Percentiles rank a stretch among this genome's conserved stretches.
phyloP scores from a whole-genome alignment of 2,888 invertebrate species.

The Drosophila nigricruria region DNA sequence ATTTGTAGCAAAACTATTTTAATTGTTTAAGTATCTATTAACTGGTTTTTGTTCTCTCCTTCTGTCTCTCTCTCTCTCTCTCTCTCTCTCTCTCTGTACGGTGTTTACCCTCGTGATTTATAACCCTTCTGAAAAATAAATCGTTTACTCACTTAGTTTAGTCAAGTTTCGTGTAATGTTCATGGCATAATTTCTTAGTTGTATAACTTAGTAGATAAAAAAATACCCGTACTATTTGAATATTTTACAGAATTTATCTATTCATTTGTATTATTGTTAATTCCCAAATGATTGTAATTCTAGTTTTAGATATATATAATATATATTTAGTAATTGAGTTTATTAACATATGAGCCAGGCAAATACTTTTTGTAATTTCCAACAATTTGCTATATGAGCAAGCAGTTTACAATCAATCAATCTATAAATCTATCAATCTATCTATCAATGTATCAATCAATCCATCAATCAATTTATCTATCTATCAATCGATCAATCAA shows the following conservation, averaged over 20 bases:
- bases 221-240: conserved; percentile 6
- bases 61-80: neutral
- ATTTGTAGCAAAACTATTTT: conserved; percentile 22
- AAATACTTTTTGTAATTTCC: neutral
- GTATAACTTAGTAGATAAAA: neutral
- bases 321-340: neutral
- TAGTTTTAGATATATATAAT: neutral
- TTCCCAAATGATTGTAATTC: neutral
- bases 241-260: neutral
- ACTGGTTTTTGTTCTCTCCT: conserved; percentile 12
- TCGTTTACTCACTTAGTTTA: neutral
- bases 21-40: conserved; percentile 14
- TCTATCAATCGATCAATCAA: neutral
- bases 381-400: neutral
- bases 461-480: no score
- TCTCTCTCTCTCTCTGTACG: neutral
- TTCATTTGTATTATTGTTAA: neutral
- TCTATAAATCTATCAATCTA: no score
- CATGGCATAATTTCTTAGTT: neutral
- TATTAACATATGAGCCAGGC: neutral
- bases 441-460: no score
- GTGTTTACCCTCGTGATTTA: conserved; percentile 3
- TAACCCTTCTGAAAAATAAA: neutral
- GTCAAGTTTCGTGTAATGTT: neutral
- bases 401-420: no score